Base-by-base conservation (phyloP, 1,140 invertebrate species). In the Delia radicum region DNA sequence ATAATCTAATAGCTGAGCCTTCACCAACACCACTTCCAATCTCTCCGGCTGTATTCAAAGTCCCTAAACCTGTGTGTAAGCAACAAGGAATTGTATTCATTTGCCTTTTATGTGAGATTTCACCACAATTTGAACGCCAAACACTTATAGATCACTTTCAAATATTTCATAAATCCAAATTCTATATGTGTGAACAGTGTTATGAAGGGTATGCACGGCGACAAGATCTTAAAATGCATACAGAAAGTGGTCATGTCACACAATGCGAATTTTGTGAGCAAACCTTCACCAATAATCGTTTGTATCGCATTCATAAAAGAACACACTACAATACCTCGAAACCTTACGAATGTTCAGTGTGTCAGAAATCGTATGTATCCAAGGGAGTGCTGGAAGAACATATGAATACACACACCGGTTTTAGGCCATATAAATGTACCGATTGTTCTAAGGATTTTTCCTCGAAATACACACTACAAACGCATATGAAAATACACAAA, bases 381-480 rank as follows among this genome's bases (percentile, higher is more conserved):
- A 89, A 89, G 46, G 90, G 91, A 80, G 82, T 93, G 73, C 85
- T 94, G 10, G 88, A 90, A 37, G 93, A 93, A 81, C 93, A 94
- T 77, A 90, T 89, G 67, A 93, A 93, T 81, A 90, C 88, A 0
- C 93, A 94, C 80, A 91, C 88, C 1, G 93, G 93, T 0, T 79
- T 88, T 31, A 85, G 93, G 5, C 92, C 93, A 0, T 92, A 94
- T 82, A 81, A 88, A 2, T 94, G 93, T 79, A 79, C 87, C 1
- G 80, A 88, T 15, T 95, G 93, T 82, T 87, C 88, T 5, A 94
- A 94, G 86, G 89, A 90, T 79, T 94, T 94, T 83, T 91, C 93
- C 1, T 93, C 92, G 2, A 94, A 94, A 78, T 94, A 94, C 80
- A 93, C 93, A 1, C 91, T 91, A 76, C 92, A 91, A 79, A 91